A percentile compares a stretch with the other conserved stretches of the same genome.
Evolutionary conservation across 2,113 vertebrate species (phyloP).

Genomic region (Origma solitaria): DNA sequence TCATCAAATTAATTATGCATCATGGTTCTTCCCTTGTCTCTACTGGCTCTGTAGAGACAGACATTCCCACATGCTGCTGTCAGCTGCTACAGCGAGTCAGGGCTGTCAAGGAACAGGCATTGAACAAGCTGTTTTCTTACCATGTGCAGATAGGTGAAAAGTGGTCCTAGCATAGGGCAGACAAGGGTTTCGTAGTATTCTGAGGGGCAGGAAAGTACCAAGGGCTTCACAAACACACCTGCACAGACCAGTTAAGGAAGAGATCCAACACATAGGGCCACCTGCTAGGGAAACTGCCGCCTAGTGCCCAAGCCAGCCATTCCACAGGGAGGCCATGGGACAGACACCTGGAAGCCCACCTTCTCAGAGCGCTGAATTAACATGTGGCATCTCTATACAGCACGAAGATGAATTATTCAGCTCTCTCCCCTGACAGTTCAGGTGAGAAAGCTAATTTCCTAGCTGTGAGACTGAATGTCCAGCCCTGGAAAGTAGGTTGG

Average conservation of each 20-base stretch:
- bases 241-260: conserved; percentile 71
- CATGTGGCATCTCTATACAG: neutral
- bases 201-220: conserved; percentile 86
- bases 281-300: neutral
- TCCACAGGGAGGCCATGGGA: neutral
- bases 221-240: conserved; percentile 90
- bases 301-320: neutral
- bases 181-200: conserved; percentile 87
- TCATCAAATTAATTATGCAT: neutral
- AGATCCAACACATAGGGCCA: neutral
- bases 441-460: neutral
- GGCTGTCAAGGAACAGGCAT: neutral
- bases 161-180: conserved; percentile 87
- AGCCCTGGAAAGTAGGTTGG: neutral
- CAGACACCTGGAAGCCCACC: neutral
- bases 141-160: conserved; percentile 91
- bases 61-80: neutral
- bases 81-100: neutral
- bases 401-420: neutral
- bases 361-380: neutral
- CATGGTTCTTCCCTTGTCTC: neutral
- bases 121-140: conserved; percentile 64
- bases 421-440: neutral
- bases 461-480: neutral
- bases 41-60: neutral